Percentiles rank a stretch among this genome's conserved stretches.
These are phyloP conservation scores for Barypeithes pellucidus DNA, from an alignment of 2,888 invertebrate genomes.

Conservation along the genomic window DNA sequence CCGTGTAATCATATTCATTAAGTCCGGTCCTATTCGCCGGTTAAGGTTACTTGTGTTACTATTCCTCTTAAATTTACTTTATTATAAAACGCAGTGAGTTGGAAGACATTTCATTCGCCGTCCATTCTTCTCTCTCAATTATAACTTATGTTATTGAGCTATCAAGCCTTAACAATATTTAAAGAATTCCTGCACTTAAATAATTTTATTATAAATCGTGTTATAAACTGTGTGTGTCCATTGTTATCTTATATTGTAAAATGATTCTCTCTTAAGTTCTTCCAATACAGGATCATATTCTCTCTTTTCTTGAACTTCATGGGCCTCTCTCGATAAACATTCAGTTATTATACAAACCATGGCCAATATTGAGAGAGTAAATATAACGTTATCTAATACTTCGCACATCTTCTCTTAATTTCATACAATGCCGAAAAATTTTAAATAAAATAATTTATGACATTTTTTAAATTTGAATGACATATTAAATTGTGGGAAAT, in stretches of 20 bases:
- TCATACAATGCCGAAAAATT: not conserved
- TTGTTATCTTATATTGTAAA: slow-evolving; percentile 2
- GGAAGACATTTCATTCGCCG: no score
- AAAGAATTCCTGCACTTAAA: not conserved
- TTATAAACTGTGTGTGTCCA: not conserved
- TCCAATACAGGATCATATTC: slow-evolving; percentile 9
- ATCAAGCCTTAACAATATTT: no score
- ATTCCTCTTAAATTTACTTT: no score
- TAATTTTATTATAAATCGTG: not conserved
- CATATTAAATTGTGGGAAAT: not conserved
- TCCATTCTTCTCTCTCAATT: no score
- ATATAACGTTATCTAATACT: slow-evolving; percentile 33
- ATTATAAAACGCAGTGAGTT: no score
- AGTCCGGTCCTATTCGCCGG: no score
- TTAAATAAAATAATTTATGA: not conserved
- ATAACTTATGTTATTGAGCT: no score
- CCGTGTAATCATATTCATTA: no score
- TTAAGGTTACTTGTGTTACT: no score
- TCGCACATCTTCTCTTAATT: slow-evolving; percentile 37
- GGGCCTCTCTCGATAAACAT: slow-evolving; percentile 19
- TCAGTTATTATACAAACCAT: slow-evolving; percentile 40
- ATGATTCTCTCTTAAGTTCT: slow-evolving; percentile 14
- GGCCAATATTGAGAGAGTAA: slow-evolving; percentile 33
- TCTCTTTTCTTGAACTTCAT: not conserved
- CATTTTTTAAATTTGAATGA: slow-evolving; percentile 8